Percentiles rank a stretch among this genome's conserved stretches.
Evolutionary conservation across 1,140 invertebrate genomes (phyloP).

Genomic region (Drosophila pruinosa): DNA sequence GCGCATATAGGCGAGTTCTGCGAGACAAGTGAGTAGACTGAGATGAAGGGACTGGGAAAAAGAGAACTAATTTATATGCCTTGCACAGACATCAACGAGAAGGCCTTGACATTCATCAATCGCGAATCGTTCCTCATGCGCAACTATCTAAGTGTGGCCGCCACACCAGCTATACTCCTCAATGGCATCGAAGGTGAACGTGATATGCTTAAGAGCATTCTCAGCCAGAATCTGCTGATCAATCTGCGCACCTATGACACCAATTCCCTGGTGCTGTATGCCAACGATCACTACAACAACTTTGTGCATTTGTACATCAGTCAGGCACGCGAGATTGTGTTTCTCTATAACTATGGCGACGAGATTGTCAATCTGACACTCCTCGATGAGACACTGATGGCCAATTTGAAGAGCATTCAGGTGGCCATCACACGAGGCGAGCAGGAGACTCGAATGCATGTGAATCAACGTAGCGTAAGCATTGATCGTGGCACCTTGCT

Average conservation of each 20-base stretch:
- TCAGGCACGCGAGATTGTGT: constrained; percentile 89
- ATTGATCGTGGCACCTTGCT: constrained; percentile 88
- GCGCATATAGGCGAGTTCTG: constrained; percentile 94
- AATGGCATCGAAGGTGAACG: constrained; percentile 86
- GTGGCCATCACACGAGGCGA: constrained; percentile 90
- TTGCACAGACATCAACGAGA: constrained; percentile 92
- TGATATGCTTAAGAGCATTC: constrained; percentile 88
- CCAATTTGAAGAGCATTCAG: constrained; percentile 92
- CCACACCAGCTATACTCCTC: constrained; percentile 68
- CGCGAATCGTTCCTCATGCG: constrained; percentile 90
- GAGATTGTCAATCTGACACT: constrained; percentile 92
- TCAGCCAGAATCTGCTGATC: constrained; percentile 91
- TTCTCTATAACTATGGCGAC: constrained; percentile 92
- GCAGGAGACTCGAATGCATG: constrained; percentile 90
- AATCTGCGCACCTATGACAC: constrained; percentile 94
- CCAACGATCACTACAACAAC: constrained; percentile 96
- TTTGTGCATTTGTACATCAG: constrained; percentile 95
- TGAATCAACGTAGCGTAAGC: constrained; percentile 90
- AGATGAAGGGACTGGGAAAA: not conserved
- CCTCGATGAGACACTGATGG: constrained; percentile 87
- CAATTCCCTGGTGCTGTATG: constrained; percentile 92
- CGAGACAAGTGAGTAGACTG: constrained; percentile 91
- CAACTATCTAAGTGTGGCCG: constrained; percentile 86
- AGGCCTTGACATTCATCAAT: constrained; percentile 94
- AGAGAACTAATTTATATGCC: not conserved